Percentiles rank a stretch among this genome's conserved stretches.
Conservation (phyloP, 2,113 vertebrate genomes). For the Condylura cristata region DNA sequence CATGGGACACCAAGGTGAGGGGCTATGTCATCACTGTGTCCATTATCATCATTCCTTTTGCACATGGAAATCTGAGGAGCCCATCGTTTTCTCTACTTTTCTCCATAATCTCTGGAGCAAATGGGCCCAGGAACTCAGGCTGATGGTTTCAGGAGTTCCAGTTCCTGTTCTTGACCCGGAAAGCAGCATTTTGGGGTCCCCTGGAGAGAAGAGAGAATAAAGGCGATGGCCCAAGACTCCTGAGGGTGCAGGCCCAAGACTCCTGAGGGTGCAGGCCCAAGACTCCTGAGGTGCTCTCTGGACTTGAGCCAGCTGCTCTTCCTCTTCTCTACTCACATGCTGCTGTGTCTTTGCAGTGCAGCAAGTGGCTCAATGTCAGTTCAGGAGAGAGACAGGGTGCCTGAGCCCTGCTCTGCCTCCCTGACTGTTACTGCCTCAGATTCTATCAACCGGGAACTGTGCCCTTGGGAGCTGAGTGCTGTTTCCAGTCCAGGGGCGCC, state of each 20-base stretch:
- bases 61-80: too few relatives aligned
- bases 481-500: not conserved
- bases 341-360: not conserved
- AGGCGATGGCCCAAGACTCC: not conserved
- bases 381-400: not conserved
- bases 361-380: not conserved
- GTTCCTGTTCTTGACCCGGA: not conserved
- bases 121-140: not conserved
- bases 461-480: not conserved
- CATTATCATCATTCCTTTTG: not conserved
- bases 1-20: not conserved
- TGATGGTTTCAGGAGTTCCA: accelerated
- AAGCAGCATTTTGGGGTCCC: not conserved
- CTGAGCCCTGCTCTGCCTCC: not conserved
- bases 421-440: not conserved
- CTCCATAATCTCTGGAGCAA: not conserved
- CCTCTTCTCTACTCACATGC: not conserved
- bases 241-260: not conserved
- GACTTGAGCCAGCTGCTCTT: not conserved
- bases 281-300: accelerated
- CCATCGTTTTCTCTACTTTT: not conserved
- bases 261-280: accelerated
- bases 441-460: not conserved
- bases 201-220: accelerated
- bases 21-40: not conserved